Conservation (phyloP, 2,888 invertebrate species). For the Mimas tiliae region DNA sequence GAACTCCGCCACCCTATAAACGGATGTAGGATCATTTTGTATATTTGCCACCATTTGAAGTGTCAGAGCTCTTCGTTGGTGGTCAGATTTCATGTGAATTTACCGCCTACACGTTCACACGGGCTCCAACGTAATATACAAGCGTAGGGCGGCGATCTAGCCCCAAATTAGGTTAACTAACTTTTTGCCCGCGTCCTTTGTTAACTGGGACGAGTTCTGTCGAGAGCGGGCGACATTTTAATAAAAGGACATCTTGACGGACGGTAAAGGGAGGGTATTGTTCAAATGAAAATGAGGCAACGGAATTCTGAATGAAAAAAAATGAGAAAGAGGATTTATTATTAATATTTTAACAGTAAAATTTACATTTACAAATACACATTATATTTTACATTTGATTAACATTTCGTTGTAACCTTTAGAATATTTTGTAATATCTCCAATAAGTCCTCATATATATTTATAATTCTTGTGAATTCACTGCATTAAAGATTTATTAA, state of each 20-base stretch:
- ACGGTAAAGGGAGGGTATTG: slow-evolving; percentile 8
- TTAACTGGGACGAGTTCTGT: background rate
- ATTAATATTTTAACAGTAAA: background rate
- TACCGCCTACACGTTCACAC: slow-evolving; percentile 65
- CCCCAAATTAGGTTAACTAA: slow-evolving; percentile 16
- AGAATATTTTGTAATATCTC: background rate
- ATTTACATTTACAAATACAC: too few relatives aligned
- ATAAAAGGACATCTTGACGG: background rate
- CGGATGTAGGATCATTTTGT: slow-evolving; percentile 35
- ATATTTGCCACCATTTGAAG: slow-evolving; percentile 45
- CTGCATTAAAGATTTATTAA: background rate
- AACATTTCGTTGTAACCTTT: slow-evolving; percentile 10
- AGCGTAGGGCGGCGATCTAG: slow-evolving; percentile 4
- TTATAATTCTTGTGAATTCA: background rate
- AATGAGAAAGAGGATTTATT: too few relatives aligned
- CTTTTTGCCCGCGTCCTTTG: slow-evolving; percentile 1
- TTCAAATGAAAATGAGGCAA: slow-evolving; percentile 1
- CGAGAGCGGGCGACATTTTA: slow-evolving; percentile 1
- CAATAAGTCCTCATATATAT: background rate
- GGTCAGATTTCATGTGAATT: slow-evolving; percentile 63
- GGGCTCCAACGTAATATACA: slow-evolving; percentile 30
- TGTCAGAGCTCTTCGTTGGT: slow-evolving; percentile 46
- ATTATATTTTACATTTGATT: background rate
- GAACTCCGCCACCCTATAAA: slow-evolving; percentile 46
- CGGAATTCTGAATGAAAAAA: background rate